Base-by-base conservation (phyloP, 1,140 invertebrate genomes). In the Drosophila ogumai region DNA sequence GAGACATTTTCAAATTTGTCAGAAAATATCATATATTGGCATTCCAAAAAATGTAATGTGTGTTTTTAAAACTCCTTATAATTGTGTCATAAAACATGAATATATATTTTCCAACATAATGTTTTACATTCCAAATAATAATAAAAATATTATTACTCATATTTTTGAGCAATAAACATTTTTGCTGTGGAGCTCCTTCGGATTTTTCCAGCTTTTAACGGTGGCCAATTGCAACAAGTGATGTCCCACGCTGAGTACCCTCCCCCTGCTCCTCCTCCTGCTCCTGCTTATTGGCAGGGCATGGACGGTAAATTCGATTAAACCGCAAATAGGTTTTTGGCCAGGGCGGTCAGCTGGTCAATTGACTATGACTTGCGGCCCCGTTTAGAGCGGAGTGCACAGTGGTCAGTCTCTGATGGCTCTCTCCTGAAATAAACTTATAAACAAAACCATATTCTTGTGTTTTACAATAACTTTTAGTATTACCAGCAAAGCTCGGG, bases 301-400 rank as follows among this genome's bases (percentile, higher is more conserved):
- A 81, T 82, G 84, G 69, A 84, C 85, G 82, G 85, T 88, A 85
- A 88, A 90, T 88, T 88, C 84, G 84, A 88, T 88, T 88, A 88
- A 90, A 81, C 84, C 84, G 58, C 84, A 87, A 87, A 87, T 87
- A 88, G 84, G 85, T 88, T 90, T 76, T 59, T 81, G 84, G 65
- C 82, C 74, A 81, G 46, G 61, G 61, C 68, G 78, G 84, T 86
- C 76, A 88, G 59, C 84, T 84, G 80, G 68, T 69, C 75, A 78
- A 78, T 76, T 59, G 72, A 31, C 71, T 79, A 75, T 86, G 78
- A 86, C 77, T 77, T 81, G 64, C 50, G 58, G 47, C 34, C 22
- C 57, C 15, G 52, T n/a, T 46, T 34, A 66, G 47, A 41, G 32
- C 19, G 7, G 22, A 19, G 25, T 12, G 46, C 59, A 87, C 84